A percentile compares a stretch with the other conserved stretches of the same genome.
phyloP scores from a whole-genome alignment of 2,113 vertebrate species.

The Andinoacara biseriatus region DNA sequence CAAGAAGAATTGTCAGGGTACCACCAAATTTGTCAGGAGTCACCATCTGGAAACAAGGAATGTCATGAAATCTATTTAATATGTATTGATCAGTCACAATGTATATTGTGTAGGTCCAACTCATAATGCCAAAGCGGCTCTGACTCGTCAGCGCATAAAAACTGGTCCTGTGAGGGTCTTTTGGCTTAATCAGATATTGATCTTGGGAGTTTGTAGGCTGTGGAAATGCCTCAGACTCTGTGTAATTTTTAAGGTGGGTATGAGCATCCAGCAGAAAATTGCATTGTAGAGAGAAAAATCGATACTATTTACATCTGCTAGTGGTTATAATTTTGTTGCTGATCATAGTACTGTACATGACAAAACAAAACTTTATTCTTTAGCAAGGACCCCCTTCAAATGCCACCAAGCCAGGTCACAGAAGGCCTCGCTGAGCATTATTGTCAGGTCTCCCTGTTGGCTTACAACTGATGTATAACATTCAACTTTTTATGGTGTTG shows the following conservation, averaged over 20 bases:
- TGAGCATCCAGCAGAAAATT: neutral
- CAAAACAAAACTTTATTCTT: too few relatives aligned
- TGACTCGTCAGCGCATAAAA: neutral
- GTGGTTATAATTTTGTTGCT: neutral
- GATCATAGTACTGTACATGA: too few relatives aligned
- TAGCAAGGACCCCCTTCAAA: accelerated
- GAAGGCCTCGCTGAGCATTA: accelerated
- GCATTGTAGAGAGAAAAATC: neutral
- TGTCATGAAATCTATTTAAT: neutral
- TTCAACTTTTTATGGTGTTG: neutral
- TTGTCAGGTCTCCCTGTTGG: neutral
- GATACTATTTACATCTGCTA: accelerated
- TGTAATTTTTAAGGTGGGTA: neutral
- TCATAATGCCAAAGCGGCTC: neutral
- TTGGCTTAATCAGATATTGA: neutral
- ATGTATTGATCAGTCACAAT: neutral
- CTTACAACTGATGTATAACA: neutral
- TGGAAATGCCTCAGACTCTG: neutral
- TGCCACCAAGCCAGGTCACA: neutral
- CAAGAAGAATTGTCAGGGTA: neutral
- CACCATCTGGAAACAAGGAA: constrained; percentile 12
- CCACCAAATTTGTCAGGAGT: neutral
- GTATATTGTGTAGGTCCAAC: neutral
- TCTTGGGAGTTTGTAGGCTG: neutral
- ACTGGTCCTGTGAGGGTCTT: neutral